Conservation (phyloP, 1,140 invertebrate genomes). For the Acyrthosiphon pisum region DNA sequence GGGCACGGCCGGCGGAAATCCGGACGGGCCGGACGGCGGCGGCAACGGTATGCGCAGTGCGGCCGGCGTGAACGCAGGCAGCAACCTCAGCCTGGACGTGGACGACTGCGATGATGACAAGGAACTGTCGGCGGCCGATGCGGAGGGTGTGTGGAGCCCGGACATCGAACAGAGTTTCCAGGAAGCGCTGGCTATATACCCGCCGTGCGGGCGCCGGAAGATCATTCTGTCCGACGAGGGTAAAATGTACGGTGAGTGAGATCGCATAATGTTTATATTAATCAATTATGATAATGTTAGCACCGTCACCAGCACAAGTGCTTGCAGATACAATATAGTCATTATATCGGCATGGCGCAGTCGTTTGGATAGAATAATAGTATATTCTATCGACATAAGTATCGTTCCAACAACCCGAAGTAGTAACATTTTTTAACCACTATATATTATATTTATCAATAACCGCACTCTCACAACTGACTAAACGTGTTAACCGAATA, state of each 20-base stretch:
- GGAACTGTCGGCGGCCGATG: slow-evolving; percentile 90
- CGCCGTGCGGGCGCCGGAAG: slow-evolving; percentile 97
- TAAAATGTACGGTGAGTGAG: slow-evolving; percentile 99
- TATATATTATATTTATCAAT: not conserved
- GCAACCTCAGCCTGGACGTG: slow-evolving; percentile 75
- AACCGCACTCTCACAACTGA: not conserved
- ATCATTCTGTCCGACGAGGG: slow-evolving; percentile 99
- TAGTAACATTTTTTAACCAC: too few relatives aligned
- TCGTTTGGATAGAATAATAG: not conserved
- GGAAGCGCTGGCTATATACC: slow-evolving; percentile 99
- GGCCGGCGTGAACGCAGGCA: slow-evolving; percentile 67
- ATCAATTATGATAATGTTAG: not conserved
- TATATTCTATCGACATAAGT: not conserved
- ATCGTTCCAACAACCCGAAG: not conserved
- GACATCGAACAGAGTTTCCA: slow-evolving; percentile 99
- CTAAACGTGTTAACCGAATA: not conserved
- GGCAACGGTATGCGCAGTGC: slow-evolving; percentile 64
- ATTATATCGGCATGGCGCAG: not conserved
- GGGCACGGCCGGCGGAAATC: slow-evolving; percentile 70
- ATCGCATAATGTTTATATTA: not conserved
- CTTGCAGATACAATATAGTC: not conserved
- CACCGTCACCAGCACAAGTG: not conserved
- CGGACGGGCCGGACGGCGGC: slow-evolving; percentile 68
- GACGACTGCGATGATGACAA: slow-evolving; percentile 86
- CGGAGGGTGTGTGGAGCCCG: slow-evolving; percentile 99